A percentile compares a stretch with the other conserved stretches of the same genome.
Evolutionary conservation across 2,113 vertebrate genomes (phyloP).

Genomic region (Catharus bicknelli): DNA sequence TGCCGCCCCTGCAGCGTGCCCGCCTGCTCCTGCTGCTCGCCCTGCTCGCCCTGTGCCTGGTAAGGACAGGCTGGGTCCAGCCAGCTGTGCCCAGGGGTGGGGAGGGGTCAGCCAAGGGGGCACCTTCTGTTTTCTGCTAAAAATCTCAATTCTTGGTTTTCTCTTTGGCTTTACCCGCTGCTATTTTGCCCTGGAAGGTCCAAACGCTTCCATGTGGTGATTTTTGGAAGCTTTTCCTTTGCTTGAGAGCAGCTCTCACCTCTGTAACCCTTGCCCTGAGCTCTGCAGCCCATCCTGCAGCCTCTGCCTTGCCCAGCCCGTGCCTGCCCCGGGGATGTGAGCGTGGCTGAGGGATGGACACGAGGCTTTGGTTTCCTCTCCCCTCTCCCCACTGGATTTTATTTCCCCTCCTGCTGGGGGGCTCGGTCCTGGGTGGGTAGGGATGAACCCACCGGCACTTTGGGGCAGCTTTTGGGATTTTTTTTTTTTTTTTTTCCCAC

Average conservation of each 20-base stretch:
- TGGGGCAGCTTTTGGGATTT: accelerated
- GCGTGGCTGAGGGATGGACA: too few relatives aligned
- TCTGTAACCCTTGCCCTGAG: accelerated
- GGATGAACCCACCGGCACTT: accelerated
- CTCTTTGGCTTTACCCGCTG: not conserved
- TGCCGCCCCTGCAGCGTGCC: not conserved
- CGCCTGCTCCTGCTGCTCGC: not conserved
- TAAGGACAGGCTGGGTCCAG: not conserved
- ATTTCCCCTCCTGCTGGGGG: not conserved
- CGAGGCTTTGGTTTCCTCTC: accelerated
- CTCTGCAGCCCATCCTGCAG: not conserved
- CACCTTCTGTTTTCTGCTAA: not conserved
- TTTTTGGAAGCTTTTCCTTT: accelerated
- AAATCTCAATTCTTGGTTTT: accelerated
- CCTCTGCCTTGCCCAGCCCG: accelerated
- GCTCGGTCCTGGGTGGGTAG: accelerated
- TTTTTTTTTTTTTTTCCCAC: not conserved
- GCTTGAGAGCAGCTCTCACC: accelerated
- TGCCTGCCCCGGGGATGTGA: not conserved
- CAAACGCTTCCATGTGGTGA: accelerated
- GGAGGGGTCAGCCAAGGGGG: not conserved
- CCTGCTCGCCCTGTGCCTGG: conserved; percentile 6
- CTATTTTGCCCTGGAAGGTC: not conserved
- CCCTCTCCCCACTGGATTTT: accelerated
- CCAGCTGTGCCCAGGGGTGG: accelerated